Base-by-base conservation (phyloP, 2,888 invertebrate genomes). In the Pteria penguin region DNA sequence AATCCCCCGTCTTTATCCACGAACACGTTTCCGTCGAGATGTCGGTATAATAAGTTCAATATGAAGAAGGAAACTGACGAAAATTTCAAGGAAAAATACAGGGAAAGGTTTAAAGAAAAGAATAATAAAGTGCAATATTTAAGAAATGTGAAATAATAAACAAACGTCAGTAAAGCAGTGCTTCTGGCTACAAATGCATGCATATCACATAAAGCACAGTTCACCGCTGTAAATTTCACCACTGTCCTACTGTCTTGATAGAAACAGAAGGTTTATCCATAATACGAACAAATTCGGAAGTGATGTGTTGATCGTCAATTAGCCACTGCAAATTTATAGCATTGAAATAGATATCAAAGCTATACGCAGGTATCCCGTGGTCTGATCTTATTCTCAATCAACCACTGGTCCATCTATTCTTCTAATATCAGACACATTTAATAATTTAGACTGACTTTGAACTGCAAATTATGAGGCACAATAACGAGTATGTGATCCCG, bases 401-500 rank as follows among this genome's bases (percentile, higher is more conserved):
- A 26, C 61, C 68, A 22, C 62, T 27, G 36, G 61, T 72, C 69
- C 27, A 63, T 65, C 45, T 52, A 61, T 63, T 57, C 63, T 27
- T 69, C 36, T 68, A 69, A 67, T 69, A 29, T 68, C 24, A 24
- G 32, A 26, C n/a, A 32, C 57, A 60, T 60, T 60, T 57, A 45
- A 45, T 45, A 45, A 45, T 45, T 45, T 45, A 58, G 68, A 32
- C 69, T 45, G 26, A 27, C 73, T 77, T 77, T 77, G 76, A 77
- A 77, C 76, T 68, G 54, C 27, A 60, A 72, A 72, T 77, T 72
- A 72, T 72, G 72, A 67, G 36, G 27, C 60, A 54, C 58, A 52
- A 45, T 27, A 67, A 8, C 8, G 18, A 52, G 60, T 55, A 65
- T 63, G 72, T 54, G 57, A 60, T 31, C 60, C 36, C 45, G 69